Conservation (phyloP, 2,888 invertebrate species). For the Venusia cambrica region DNA sequence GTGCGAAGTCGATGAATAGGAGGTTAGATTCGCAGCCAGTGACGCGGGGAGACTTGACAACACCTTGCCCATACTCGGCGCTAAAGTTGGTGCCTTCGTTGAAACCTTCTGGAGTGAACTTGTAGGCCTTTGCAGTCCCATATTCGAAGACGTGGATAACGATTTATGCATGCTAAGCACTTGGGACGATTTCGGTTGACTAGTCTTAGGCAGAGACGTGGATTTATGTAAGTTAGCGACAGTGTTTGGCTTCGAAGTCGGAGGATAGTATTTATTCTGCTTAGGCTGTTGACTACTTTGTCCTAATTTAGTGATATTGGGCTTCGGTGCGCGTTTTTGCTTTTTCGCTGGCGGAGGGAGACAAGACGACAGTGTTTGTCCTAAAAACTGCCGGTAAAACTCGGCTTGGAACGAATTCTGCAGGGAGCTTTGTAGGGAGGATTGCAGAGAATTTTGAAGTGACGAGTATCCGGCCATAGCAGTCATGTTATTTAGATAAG, state of each 20-base stretch:
- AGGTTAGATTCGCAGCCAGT: conserved; percentile 53
- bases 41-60: conserved; percentile 60
- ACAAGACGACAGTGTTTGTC: conserved; percentile 54
- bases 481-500: conserved; percentile 61
- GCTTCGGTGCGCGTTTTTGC: conserved; percentile 62
- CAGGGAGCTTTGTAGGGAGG: conserved; percentile 50
- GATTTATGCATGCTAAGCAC: conserved; percentile 9
- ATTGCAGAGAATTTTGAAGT: conserved; percentile 54
- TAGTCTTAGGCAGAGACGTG: conserved; percentile 26
- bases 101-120: conserved; percentile 7
- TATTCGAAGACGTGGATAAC: conserved; percentile 8
- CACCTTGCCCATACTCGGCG: conserved; percentile 68
- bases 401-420: conserved; percentile 69
- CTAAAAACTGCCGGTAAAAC: conserved; percentile 65
- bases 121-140: conserved; percentile 14
- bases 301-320: conserved; percentile 21
- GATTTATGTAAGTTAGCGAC: conserved; percentile 33
- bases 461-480: conserved; percentile 58
- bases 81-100: conserved; percentile 33
- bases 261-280: conserved; percentile 21
- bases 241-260: conserved; percentile 40
- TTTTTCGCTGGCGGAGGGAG: conserved; percentile 58
- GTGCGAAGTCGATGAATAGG: conserved; percentile 31
- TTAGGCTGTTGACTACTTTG: conserved; percentile 9
- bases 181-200: conserved; percentile 9